Evolutionary conservation across 2,797 vertebrate genomes (phyloP).

Genomic region (Sparus aurata): DNA sequence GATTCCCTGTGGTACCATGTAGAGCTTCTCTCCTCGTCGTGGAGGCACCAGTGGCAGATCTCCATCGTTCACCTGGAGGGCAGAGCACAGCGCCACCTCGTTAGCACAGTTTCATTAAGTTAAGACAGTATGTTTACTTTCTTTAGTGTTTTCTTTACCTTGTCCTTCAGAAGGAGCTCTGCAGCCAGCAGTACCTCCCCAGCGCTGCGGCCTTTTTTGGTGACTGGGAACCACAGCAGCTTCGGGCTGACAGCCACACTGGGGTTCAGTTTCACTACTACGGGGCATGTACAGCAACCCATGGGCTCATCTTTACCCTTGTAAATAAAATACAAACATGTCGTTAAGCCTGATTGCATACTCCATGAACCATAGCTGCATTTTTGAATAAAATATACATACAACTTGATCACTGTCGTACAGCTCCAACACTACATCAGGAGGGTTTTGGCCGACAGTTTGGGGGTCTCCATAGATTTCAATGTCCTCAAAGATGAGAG

Average conservation of each 20-base stretch:
- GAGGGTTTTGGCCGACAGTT: constrained; percentile 87
- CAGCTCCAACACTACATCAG: constrained; percentile 92
- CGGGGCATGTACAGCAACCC: constrained; percentile 90
- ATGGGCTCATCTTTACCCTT: constrained; percentile 97
- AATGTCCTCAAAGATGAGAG: constrained; percentile 95
- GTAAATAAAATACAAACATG: constrained; percentile 44
- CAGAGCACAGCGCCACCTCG: constrained; percentile 3
- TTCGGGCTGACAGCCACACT: constrained; percentile 85
- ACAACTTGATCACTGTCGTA: constrained; percentile 98
- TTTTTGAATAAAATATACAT: constrained; percentile 36
- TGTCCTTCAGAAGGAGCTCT: constrained; percentile 93
- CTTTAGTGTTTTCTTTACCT: constrained; percentile 78
- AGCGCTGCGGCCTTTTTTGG: constrained; percentile 86
- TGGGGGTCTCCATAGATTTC: constrained; percentile 95
- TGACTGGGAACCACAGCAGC: constrained; percentile 94
- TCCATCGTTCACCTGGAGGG: constrained; percentile 61
- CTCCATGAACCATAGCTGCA: neutral
- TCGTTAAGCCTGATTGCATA: neutral
- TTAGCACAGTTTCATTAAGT: neutral
- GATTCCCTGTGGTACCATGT: constrained; percentile 97
- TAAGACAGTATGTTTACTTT: neutral
- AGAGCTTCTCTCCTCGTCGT: constrained; percentile 89
- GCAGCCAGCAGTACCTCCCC: constrained; percentile 94
- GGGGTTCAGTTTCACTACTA: constrained; percentile 91
- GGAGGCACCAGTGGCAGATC: constrained; percentile 91